phyloP scores from a whole-genome alignment of 2,797 vertebrate species.

The Myoxocephalus aenaeus region DNA sequence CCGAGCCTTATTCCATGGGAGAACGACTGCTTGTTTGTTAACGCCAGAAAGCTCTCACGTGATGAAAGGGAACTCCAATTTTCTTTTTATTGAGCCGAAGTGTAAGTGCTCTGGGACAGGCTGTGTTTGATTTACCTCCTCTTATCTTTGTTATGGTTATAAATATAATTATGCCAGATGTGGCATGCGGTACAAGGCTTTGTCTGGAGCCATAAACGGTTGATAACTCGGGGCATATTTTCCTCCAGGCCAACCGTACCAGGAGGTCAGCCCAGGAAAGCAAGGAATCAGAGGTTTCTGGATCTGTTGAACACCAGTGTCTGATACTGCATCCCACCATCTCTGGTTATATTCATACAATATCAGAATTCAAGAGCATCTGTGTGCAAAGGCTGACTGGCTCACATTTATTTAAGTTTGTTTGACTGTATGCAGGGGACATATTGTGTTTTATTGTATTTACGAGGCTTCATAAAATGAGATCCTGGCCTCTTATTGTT shows the following conservation, averaged over 20 bases:
- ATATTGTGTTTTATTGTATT: constrained; percentile 32
- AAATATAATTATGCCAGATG: constrained; percentile 78
- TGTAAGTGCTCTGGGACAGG: constrained; percentile 63
- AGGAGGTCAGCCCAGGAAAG: constrained; percentile 71
- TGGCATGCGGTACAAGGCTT: constrained; percentile 67
- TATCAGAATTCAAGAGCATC: constrained; percentile 37
- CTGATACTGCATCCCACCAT: constrained; percentile 64
- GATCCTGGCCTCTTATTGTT: constrained; percentile 16
- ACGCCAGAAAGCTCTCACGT: constrained; percentile 67
- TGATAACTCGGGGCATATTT: constrained; percentile 71
- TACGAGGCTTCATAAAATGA: constrained; percentile 35
- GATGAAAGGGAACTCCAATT: constrained; percentile 75
- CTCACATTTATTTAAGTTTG: constrained; percentile 5
- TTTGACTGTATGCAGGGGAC: constrained; percentile 22
- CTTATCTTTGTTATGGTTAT: constrained; percentile 79
- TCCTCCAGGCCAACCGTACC: constrained; percentile 42
- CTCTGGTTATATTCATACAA: constrained; percentile 63
- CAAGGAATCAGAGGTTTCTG: constrained; percentile 47
- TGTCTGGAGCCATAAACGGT: constrained; percentile 68
- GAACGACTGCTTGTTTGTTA: constrained; percentile 79
- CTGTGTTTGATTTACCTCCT: constrained; percentile 74
- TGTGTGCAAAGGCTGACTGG: background rate
- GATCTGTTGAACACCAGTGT: constrained; percentile 50
- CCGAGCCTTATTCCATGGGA: constrained; percentile 77
- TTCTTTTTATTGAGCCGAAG: constrained; percentile 59